These are phyloP conservation scores for Bombycilla garrulus DNA, from an alignment of 2,113 vertebrate species.

Conservation along the genomic window DNA sequence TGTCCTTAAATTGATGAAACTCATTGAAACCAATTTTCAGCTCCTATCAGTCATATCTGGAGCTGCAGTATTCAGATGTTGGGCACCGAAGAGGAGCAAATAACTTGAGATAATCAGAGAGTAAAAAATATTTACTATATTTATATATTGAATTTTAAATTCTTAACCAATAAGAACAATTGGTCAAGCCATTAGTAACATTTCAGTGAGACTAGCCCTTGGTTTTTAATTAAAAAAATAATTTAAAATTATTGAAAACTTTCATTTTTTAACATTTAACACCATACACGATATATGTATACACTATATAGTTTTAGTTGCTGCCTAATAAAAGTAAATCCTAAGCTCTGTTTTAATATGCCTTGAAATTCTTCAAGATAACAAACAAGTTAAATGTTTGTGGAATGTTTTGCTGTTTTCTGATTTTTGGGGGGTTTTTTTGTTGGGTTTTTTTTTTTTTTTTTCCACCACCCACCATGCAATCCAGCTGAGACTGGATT, in stretches of 20 bases:
- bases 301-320: not conserved
- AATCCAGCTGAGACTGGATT: not conserved
- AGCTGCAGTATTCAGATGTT: not conserved
- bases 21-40: not conserved
- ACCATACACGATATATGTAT: not conserved
- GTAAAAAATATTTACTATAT: not conserved
- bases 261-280: not conserved
- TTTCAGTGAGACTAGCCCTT: not conserved
- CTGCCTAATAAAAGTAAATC: not conserved
- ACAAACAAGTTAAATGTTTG: not conserved
- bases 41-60: not conserved
- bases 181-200: not conserved
- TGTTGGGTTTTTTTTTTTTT: accelerated
- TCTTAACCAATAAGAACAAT: not conserved
- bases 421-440: too few species aligned
- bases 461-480: accelerated
- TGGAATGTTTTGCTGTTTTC: accelerated
- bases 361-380: not conserved
- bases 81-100: not conserved
- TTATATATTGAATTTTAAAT: too few species aligned
- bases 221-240: not conserved
- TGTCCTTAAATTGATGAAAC: conserved; percentile 1
- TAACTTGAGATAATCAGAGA: not conserved
- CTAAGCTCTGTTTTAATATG: not conserved
- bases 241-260: not conserved